phyloP scores from a whole-genome alignment of 1,140 invertebrate species.

The Pseudomyrmex sp. region DNA sequence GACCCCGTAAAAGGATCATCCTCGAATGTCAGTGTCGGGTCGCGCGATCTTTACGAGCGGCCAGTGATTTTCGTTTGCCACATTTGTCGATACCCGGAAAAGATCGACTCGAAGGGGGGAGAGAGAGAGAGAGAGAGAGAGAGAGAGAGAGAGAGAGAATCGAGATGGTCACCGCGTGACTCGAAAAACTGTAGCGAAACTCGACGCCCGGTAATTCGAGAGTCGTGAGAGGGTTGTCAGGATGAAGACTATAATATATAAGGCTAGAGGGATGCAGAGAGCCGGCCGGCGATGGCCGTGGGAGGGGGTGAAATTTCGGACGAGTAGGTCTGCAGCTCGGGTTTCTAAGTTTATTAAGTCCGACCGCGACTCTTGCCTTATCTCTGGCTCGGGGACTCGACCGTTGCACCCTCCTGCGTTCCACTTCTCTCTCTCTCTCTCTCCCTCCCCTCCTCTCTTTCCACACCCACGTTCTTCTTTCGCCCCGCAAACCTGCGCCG shows the following conservation, averaged over 20 bases:
- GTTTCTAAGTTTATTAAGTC: conserved; percentile 80
- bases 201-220: conserved; percentile 73
- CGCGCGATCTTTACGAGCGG: conserved; percentile 9
- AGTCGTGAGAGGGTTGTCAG: conserved; percentile 71
- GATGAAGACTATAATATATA: conserved; percentile 52
- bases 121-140: conserved; percentile 7
- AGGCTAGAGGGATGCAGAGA: conserved; percentile 59
- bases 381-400: conserved; percentile 68
- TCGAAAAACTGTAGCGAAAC: conserved; percentile 71
- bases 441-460: conserved; percentile 10
- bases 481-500: conserved; percentile 61
- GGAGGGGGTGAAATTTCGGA: conserved; percentile 64
- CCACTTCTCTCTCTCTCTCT: conserved; percentile 5
- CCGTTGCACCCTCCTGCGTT: conserved; percentile 25
- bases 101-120: conserved; percentile 26
- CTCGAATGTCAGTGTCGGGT: not conserved
- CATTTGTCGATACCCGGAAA: not conserved
- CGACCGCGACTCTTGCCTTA: conserved; percentile 76
- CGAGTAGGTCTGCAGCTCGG: conserved; percentile 64
- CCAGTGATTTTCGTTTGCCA: conserved; percentile 44
- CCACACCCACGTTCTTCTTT: conserved; percentile 59
- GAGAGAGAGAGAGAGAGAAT: conserved; percentile 45
- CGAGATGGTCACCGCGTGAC: conserved; percentile 28
- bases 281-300: not conserved
- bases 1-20: conserved; percentile 19